Evolutionary conservation across 2,797 vertebrate genomes (phyloP).

Genomic region (Protosalanx chinensis): DNA sequence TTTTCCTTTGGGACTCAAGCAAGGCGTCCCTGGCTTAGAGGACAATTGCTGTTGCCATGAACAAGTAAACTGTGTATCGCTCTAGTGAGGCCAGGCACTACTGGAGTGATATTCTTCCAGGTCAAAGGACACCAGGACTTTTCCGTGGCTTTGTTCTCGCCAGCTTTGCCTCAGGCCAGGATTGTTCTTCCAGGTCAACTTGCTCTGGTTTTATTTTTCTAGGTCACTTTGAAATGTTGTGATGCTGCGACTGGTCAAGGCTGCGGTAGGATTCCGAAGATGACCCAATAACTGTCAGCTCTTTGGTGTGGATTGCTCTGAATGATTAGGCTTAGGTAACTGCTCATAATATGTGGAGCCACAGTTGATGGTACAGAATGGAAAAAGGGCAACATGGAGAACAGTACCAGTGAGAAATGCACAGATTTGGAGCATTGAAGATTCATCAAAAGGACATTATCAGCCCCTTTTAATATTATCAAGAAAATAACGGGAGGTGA

Average conservation of each 20-base stretch:
- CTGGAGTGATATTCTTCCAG: constrained; percentile 10
- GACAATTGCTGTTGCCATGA: not conserved
- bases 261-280: not conserved
- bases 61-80: not conserved
- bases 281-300: not conserved
- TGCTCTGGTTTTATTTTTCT: constrained; percentile 2
- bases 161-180: not conserved
- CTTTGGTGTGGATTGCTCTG: not conserved
- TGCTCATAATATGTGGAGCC: not conserved
- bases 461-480: too few relatives aligned
- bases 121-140: constrained; percentile 11
- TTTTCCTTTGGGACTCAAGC: not conserved
- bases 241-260: not conserved
- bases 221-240: constrained; percentile 3
- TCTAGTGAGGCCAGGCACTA: not conserved
- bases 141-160: not conserved
- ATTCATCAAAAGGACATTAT: too few relatives aligned
- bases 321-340: not conserved
- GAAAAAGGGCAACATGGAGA: not conserved
- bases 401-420: not conserved
- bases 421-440: not conserved
- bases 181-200: constrained; percentile 16
- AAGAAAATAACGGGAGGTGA: too few relatives aligned
- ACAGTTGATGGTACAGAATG: not conserved
- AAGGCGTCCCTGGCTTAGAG: not conserved